Evolutionary conservation across 35 echinoderm and acorn worm genomes (phyloP).

Genomic region (Ophiothrix spiculata): DNA sequence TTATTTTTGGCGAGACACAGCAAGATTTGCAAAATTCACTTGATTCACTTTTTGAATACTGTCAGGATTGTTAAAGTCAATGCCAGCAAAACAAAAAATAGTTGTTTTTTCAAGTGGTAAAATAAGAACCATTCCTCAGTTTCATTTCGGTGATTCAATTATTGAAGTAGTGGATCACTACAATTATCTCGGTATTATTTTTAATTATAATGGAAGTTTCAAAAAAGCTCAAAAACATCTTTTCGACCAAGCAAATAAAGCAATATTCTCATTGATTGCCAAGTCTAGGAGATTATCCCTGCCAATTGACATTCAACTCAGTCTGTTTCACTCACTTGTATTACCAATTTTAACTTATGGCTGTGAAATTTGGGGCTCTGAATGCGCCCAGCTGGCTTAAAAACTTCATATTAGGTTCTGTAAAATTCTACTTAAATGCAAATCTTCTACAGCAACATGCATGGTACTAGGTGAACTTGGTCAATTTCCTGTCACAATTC

Average conservation of each 20-base stretch:
- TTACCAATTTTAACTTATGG: too few relatives aligned
- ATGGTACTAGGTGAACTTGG: neutral
- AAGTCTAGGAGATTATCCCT: too few relatives aligned
- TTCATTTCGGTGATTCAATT: neutral
- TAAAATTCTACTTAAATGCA: too few relatives aligned
- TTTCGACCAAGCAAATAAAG: too few relatives aligned
- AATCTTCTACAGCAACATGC: neutral
- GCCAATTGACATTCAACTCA: too few relatives aligned
- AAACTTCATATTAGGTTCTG: too few relatives aligned
- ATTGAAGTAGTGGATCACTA: slow-evolving; percentile 19
- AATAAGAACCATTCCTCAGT: slow-evolving; percentile 6
- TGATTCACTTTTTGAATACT: neutral
- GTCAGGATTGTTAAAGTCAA: neutral
- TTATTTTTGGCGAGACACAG: slow-evolving; percentile 14
- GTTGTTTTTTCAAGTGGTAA: neutral
- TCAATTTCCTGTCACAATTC: neutral
- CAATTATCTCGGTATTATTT: neutral
- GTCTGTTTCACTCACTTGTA: too few relatives aligned
- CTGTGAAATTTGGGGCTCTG: too few relatives aligned
- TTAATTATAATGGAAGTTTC: neutral
- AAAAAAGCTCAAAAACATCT: neutral
- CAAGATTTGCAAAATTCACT: slow-evolving; percentile 21
- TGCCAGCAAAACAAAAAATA: slow-evolving; percentile 6
- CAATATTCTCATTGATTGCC: too few relatives aligned
- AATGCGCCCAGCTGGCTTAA: neutral